Conservation (phyloP, 1,140 invertebrate genomes). For the Aphelenchoides besseyi region DNA sequence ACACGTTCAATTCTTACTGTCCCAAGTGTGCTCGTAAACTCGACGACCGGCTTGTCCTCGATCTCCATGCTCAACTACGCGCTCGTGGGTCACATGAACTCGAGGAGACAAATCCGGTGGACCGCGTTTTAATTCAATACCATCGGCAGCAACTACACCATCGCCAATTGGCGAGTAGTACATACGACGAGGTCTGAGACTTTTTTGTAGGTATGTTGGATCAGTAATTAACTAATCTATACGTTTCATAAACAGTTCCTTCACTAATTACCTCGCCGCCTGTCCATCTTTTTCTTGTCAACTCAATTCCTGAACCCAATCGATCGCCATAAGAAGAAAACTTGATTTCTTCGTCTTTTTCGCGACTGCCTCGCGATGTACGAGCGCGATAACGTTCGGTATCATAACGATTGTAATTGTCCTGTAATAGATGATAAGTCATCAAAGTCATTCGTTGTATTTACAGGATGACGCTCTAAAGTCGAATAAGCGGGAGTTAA, state of each 20-base stretch:
- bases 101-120: constrained; percentile 54
- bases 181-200: constrained; percentile 52
- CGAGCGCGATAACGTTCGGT: constrained; percentile 28
- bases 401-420: constrained; percentile 47
- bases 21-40: constrained; percentile 40
- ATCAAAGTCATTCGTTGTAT: neutral
- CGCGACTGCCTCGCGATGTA: constrained; percentile 30
- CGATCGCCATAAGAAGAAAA: constrained; percentile 60
- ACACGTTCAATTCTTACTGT: constrained; percentile 35
- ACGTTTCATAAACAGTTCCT: constrained; percentile 8
- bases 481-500: constrained; percentile 38
- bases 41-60: constrained; percentile 36
- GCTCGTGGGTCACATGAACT: constrained; percentile 46
- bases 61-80: constrained; percentile 45
- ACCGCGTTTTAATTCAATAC: constrained; percentile 57
- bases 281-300: constrained; percentile 51
- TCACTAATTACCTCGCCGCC: constrained; percentile 49
- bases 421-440: constrained; percentile 21
- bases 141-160: constrained; percentile 56
- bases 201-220: constrained; percentile 43
- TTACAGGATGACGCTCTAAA: constrained; percentile 33
- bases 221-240: constrained; percentile 46
- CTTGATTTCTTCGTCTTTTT: constrained; percentile 42
- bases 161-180: constrained; percentile 61
- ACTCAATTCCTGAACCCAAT: constrained; percentile 55